These are phyloP conservation scores for Cromileptes altivelis DNA, from an alignment of 2,113 vertebrate species.

Conservation along the genomic window DNA sequence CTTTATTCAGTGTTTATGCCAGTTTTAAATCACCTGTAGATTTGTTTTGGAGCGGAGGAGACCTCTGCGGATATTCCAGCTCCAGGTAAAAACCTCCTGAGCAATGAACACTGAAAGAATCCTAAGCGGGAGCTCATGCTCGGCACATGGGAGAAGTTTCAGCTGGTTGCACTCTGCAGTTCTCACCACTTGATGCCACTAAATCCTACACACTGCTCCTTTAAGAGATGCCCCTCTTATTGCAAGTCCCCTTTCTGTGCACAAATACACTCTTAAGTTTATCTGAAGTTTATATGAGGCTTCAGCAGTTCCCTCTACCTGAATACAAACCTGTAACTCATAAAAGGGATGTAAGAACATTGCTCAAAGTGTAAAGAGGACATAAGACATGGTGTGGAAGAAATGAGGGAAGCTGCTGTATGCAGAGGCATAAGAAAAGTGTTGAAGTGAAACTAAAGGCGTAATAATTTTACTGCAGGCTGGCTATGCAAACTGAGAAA, in stretches of 20 bases:
- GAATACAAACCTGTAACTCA: neutral
- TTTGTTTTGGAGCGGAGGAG: no score
- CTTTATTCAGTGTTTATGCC: no score
- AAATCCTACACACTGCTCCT: no score
- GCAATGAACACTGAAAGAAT: no score
- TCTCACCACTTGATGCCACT: no score
- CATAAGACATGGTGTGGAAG: neutral
- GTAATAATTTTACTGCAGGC: constrained; percentile 39
- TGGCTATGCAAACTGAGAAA: constrained; percentile 52
- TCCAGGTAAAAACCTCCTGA: no score
- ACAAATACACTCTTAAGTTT: neutral
- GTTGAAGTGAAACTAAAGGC: constrained; percentile 12
- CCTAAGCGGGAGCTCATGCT: no score
- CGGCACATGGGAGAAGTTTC: no score
- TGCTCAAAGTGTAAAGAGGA: neutral
- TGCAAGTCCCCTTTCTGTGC: neutral
- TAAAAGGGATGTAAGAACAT: neutral
- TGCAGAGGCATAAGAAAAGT: neutral
- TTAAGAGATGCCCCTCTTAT: neutral
- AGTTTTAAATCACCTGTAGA: no score
- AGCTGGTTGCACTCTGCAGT: no score
- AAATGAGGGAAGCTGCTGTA: neutral
- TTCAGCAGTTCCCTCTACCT: neutral
- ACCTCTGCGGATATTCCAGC: no score
- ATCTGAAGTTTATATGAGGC: neutral